Evolutionary conservation across 1,140 invertebrate genomes (phyloP), one percentile per base, ranked within the genome.

Genomic region (Cherax quadricarinatus): DNA sequence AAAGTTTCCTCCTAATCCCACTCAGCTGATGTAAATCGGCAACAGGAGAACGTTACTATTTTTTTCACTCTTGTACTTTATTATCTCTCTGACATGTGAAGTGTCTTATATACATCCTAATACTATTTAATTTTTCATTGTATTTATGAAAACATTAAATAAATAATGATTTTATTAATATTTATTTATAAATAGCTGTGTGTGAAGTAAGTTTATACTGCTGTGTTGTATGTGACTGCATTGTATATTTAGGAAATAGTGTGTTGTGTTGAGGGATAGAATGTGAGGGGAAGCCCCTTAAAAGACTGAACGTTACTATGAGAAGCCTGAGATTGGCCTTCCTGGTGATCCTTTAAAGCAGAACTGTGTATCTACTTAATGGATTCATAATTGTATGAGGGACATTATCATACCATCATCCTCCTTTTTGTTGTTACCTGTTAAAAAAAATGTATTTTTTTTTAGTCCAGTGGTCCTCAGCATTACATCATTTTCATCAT

Each of bases 181-280:
- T 89, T 91, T 86, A 91, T 91, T 91, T 91, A 91, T 91, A 78
- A 66, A 91, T 91, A 91, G 73, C 49, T 91, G 89, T 91, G 79
- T 89, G 83, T 91, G 73, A 70, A 86, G 83, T 80, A 91, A 91
- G 84, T 91, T 91, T 91, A 91, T 91, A 91, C 89, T 91, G 89
- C 82, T 91, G 83, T 90, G 73, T 86, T 86, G 70, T 86, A 89
- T 89, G 87, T 89, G 80, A 89, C 80, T 89, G 79, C 87, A 89
- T 89, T 89, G 87, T 89, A 82, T 82, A 89, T 81, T 88, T 79
- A 79, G 73, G 49, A 62, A 82, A 82, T 89, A 82, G 60, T 49
- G 75, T 89, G 80, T 82, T 89, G 87, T 89, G 87, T 82, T 82
- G 57, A 82, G 87, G 57, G 62, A 73, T 82, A 89, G 87, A 89